These are phyloP conservation scores for Okamejei kenojei DNA, from an alignment of 2,797 vertebrate genomes.

Conservation along the genomic window DNA sequence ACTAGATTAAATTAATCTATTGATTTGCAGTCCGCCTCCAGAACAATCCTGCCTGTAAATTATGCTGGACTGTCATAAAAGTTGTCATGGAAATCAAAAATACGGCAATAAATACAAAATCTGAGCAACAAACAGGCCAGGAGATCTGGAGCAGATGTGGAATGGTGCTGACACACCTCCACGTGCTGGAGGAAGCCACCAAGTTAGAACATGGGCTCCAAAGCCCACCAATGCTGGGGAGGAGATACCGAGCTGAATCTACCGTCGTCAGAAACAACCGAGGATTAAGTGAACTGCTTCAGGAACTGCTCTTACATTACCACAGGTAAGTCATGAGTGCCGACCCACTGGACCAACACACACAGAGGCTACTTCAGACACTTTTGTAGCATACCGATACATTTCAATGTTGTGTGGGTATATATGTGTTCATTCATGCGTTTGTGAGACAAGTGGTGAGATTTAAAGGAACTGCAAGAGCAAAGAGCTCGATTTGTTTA, in stretches of 20 bases:
- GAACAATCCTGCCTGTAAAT: background rate
- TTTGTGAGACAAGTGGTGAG: background rate
- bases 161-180: background rate
- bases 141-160: background rate
- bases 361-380: background rate
- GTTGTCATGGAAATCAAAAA: background rate
- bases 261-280: background rate
- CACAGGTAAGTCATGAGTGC: too few species aligned
- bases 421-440: background rate
- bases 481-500: too few species aligned
- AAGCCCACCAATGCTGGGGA: background rate
- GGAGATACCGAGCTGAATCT: background rate
- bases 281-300: background rate
- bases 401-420: background rate
- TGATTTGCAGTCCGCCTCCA: background rate
- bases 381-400: background rate
- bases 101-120: background rate
- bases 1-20: background rate
- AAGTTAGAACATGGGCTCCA: background rate
- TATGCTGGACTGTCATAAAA: background rate
- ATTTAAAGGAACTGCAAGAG: too few species aligned
- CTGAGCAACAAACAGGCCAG: background rate
- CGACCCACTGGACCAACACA: background rate
- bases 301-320: background rate
- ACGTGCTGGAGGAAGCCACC: background rate